Conservation (phyloP, 2,797 vertebrate species). For the Gallinago solitaria region DNA sequence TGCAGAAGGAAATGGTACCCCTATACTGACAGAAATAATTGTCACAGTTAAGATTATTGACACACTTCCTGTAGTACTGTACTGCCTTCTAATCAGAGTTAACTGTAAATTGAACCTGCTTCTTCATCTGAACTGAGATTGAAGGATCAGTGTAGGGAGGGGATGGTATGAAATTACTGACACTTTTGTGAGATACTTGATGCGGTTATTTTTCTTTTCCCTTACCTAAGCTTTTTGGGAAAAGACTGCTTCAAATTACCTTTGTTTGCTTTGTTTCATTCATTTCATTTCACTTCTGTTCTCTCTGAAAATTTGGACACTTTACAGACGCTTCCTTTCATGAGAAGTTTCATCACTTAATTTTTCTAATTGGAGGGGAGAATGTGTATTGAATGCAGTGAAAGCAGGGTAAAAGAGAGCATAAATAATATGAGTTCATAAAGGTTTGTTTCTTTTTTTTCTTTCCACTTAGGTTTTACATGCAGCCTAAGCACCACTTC, state of each 20-base stretch:
- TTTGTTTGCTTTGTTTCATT: background rate
- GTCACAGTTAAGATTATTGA: background rate
- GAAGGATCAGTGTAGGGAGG: background rate
- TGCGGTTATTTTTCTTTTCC: background rate
- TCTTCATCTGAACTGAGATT: background rate
- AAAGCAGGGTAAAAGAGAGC: background rate
- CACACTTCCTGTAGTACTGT: background rate
- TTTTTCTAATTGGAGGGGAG: background rate
- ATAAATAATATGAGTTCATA: background rate
- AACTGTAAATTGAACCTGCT: background rate
- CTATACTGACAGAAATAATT: background rate
- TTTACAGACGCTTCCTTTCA: background rate
- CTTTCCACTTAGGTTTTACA: conserved; percentile 83
- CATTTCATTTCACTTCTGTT: background rate
- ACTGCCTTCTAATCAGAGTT: background rate
- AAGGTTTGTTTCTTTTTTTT: background rate
- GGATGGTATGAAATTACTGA: background rate
- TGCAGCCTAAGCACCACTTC: conserved; percentile 92
- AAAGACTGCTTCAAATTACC: background rate
- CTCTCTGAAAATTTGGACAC: background rate
- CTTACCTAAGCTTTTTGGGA: background rate
- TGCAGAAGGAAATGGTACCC: background rate
- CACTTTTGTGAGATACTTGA: background rate
- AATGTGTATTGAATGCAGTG: background rate
- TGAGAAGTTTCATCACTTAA: background rate